Conservation (phyloP, 1,140 invertebrate species). For the Neocloeon triangulifer region DNA sequence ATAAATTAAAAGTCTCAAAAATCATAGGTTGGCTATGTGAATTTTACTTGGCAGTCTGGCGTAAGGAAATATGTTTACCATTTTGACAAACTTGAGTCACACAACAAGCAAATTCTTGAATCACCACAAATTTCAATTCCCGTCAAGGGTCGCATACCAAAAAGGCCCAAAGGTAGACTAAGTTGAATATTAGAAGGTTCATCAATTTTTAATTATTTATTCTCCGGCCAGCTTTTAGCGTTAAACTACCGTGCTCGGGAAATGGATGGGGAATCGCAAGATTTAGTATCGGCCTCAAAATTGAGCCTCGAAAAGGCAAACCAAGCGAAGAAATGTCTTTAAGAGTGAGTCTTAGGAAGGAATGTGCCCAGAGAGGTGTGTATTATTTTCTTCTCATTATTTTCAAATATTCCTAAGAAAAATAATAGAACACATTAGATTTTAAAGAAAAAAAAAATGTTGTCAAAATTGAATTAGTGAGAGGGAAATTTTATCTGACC, state of each 20-base stretch:
- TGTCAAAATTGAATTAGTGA: too few relatives aligned
- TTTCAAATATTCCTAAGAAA: slow-evolving; percentile 5
- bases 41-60: slow-evolving; percentile 80
- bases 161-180: slow-evolving; percentile 61
- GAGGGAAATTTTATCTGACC: too few relatives aligned
- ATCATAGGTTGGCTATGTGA: slow-evolving; percentile 38
- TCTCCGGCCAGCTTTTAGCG: slow-evolving; percentile 53
- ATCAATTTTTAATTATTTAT: slow-evolving; percentile 3
- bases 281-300: slow-evolving; percentile 69
- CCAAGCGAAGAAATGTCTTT: slow-evolving; percentile 74
- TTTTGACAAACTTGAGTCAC: slow-evolving; percentile 64
- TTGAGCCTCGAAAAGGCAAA: slow-evolving; percentile 50
- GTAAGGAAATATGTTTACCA: slow-evolving; percentile 67
- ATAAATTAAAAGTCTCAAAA: background rate
- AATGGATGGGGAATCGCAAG: slow-evolving; percentile 71
- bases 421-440: too few relatives aligned
- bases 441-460: too few relatives aligned
- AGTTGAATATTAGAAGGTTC: too few relatives aligned
- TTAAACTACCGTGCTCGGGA: slow-evolving; percentile 71
- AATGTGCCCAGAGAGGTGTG: slow-evolving; percentile 81
- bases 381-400: too few relatives aligned
- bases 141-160: slow-evolving; percentile 58
- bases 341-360: slow-evolving; percentile 71
- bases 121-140: slow-evolving; percentile 71
- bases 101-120: slow-evolving; percentile 57